Percentiles rank a stretch among this genome's conserved stretches.
Conservation (phyloP, 2,113 vertebrate genomes). For the Bujurquina vittata region DNA sequence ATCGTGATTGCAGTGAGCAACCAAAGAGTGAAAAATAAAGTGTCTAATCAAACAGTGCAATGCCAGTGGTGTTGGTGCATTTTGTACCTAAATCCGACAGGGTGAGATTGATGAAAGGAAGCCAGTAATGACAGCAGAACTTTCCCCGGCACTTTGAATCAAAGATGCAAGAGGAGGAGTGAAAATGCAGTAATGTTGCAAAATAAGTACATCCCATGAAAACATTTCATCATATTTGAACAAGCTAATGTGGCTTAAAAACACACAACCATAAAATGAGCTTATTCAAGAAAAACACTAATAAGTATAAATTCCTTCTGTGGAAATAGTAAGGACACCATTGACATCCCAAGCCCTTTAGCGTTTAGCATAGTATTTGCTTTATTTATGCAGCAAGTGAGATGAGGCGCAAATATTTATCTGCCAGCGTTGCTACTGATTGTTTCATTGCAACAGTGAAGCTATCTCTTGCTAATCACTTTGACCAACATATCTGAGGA, state of each 20-base stretch:
- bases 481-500: too few relatives aligned
- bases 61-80: not conserved
- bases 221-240: not conserved
- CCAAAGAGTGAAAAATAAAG: not conserved
- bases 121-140: conserved; percentile 71
- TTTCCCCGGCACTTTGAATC: conserved; percentile 66
- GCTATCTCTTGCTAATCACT: too few relatives aligned
- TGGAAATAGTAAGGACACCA: too few relatives aligned
- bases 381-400: too few relatives aligned
- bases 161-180: conserved; percentile 3
- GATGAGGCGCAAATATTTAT: too few relatives aligned
- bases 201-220: not conserved
- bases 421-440: too few relatives aligned
- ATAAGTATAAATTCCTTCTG: too few relatives aligned
- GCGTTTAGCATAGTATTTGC: too few relatives aligned
- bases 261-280: too few relatives aligned
- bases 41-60: not conserved
- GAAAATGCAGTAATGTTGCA: not conserved
- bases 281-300: not conserved
- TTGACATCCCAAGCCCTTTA: too few relatives aligned
- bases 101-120: conserved; percentile 78
- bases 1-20: not conserved
- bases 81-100: conserved; percentile 77
- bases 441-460: too few relatives aligned
- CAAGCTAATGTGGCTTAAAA: not conserved